These are phyloP conservation scores for Promerops cafer DNA, from an alignment of 2,113 vertebrate genomes.

Conservation along the genomic window DNA sequence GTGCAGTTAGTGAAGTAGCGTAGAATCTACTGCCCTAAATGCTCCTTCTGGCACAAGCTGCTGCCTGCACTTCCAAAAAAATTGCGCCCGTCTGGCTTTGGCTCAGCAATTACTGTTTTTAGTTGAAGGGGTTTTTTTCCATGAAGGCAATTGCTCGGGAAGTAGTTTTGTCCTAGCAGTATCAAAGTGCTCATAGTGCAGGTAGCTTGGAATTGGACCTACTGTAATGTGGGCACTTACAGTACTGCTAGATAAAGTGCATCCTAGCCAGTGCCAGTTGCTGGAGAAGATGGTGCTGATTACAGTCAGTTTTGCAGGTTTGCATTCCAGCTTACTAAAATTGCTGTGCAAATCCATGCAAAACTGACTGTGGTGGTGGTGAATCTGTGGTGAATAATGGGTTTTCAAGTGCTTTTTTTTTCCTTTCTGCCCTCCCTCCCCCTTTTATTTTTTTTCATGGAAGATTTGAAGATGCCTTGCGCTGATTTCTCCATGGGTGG, in stretches of 20 bases:
- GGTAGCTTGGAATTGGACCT: constrained; percentile 84
- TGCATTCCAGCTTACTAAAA: constrained; percentile 93
- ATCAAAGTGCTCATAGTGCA: constrained; percentile 99
- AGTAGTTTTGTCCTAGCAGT: constrained; percentile 75
- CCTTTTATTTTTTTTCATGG: rapidly evolving
- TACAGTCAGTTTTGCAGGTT: constrained; percentile 93
- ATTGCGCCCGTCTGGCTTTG: not conserved
- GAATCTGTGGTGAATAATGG: constrained; percentile 13
- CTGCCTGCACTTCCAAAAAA: constrained; percentile 33
- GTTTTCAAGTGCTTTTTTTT: not conserved
- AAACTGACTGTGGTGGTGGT: constrained; percentile 93
- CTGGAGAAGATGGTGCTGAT: constrained; percentile 54
- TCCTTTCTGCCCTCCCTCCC: rapidly evolving
- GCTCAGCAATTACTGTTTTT: not conserved
- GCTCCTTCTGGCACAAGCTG: constrained; percentile 96
- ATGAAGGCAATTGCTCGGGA: not conserved
- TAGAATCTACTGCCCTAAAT: constrained; percentile 98
- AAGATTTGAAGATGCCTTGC: not conserved
- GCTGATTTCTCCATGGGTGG: constrained; percentile 77
- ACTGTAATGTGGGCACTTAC: constrained; percentile 97
- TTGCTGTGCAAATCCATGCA: constrained; percentile 99
- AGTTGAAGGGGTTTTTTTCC: not conserved
- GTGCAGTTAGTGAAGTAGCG: constrained; percentile 96
- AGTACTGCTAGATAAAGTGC: constrained; percentile 80
- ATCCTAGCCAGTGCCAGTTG: not conserved